Percentiles rank a stretch among this genome's conserved stretches.
phyloP scores from a whole-genome alignment of 2,797 vertebrate species.

The Dromococcyx pavoninus region DNA sequence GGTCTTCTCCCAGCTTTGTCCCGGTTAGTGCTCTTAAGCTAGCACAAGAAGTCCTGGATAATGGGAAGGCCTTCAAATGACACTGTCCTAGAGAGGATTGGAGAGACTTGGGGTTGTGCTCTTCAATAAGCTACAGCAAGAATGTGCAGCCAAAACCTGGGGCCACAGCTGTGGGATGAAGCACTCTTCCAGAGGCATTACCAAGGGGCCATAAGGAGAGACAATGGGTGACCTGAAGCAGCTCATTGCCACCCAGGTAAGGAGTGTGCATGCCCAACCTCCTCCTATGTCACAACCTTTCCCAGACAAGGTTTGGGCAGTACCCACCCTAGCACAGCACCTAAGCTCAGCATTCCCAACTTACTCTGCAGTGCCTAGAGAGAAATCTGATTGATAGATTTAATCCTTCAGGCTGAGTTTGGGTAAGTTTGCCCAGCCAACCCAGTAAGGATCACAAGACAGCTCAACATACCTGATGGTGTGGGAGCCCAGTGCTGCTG shows the following conservation, averaged over 20 bases:
- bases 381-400: background rate
- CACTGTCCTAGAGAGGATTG: background rate
- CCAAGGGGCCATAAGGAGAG: background rate
- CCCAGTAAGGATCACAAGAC: background rate
- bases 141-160: background rate
- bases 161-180: background rate
- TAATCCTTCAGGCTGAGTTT: background rate
- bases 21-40: background rate
- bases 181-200: background rate
- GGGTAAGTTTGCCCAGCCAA: background rate
- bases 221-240: background rate
- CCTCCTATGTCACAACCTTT: background rate
- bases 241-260: background rate
- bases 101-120: background rate
- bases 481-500: background rate
- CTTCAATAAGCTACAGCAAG: background rate
- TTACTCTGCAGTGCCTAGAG: background rate
- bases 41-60: background rate
- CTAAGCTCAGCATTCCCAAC: background rate
- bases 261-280: accelerated
- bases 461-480: accelerated
- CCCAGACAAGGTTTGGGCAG: background rate
- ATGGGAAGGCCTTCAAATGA: background rate
- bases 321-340: accelerated
- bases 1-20: background rate